Conservation (phyloP, 1,140 invertebrate species). For the Coptotermes formosanus region DNA sequence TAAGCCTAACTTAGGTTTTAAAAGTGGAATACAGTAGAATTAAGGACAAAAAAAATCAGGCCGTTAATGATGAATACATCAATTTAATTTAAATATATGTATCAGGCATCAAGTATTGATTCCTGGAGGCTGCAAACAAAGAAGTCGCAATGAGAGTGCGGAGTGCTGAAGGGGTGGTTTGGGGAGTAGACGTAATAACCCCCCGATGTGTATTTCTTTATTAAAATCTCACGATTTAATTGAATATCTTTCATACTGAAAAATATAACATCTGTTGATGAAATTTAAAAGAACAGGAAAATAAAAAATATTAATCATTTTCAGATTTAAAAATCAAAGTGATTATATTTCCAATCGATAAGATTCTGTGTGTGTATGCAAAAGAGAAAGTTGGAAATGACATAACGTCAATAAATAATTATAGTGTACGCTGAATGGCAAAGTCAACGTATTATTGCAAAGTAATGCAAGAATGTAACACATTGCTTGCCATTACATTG, state of each 20-base stretch:
- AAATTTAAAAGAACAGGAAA: not conserved
- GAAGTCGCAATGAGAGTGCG: not conserved
- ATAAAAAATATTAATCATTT: not conserved
- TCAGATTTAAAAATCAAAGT: not conserved
- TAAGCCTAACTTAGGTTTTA: too few relatives aligned
- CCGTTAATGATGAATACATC: not conserved
- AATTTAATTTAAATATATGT: conserved; percentile 2
- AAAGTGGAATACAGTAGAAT: too few relatives aligned
- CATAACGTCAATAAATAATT: conserved; percentile 9
- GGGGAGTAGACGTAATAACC: not conserved
- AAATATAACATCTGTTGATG: conserved; percentile 14
- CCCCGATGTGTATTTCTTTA: not conserved
- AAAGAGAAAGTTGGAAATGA: not conserved
- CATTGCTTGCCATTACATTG: too few relatives aligned
- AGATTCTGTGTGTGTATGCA: not conserved
- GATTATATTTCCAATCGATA: not conserved
- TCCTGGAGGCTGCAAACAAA: not conserved
- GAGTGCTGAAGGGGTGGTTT: not conserved
- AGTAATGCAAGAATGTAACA: too few relatives aligned
- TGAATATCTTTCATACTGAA: conserved; percentile 17
- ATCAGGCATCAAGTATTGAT: not conserved
- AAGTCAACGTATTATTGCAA: not conserved
- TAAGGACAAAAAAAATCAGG: not conserved
- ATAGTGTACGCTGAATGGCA: not conserved
- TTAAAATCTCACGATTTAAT: conserved; percentile 15